Conservation (phyloP, 2,888 invertebrate genomes). For the Sussaba pulchella region DNA sequence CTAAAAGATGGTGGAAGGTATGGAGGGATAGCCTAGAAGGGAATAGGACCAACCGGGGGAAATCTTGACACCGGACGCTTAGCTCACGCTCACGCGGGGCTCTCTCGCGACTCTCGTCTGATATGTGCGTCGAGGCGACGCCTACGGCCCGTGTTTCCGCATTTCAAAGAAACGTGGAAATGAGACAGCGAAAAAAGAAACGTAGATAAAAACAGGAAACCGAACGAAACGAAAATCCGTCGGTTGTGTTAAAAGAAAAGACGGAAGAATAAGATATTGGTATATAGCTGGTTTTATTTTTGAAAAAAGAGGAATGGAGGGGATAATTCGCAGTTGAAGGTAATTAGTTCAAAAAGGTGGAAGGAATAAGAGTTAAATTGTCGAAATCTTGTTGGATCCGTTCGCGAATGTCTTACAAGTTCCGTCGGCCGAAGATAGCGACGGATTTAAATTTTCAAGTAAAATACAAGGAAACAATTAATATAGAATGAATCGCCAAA, state of each 20-base stretch:
- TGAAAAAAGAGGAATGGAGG: neutral
- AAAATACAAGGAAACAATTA: too few species aligned
- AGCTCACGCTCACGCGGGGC: constrained; percentile 28
- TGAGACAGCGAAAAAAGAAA: neutral
- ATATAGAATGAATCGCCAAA: too few species aligned
- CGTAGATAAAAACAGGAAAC: neutral
- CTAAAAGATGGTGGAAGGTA: constrained; percentile 26
- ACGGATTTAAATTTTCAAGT: too few species aligned
- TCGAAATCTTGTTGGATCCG: neutral
- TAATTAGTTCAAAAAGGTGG: neutral
- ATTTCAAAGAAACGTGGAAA: constrained; percentile 27
- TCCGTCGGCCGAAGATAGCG: too few species aligned
- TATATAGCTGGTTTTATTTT: too few species aligned
- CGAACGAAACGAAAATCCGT: too few species aligned
- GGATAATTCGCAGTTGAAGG: neutral
- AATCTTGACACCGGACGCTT: constrained; percentile 65
- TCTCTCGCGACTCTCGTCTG: constrained; percentile 26
- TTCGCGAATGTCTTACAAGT: too few species aligned
- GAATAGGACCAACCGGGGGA: constrained; percentile 49
- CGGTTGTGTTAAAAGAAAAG: too few species aligned
- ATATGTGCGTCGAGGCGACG: constrained; percentile 33
- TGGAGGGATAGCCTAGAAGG: constrained; percentile 41
- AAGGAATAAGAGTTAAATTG: neutral
- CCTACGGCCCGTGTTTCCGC: constrained; percentile 29
- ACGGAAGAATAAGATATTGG: too few species aligned